Conservation (phyloP, 2,113 vertebrate genomes). For the Gallinago undulata region DNA sequence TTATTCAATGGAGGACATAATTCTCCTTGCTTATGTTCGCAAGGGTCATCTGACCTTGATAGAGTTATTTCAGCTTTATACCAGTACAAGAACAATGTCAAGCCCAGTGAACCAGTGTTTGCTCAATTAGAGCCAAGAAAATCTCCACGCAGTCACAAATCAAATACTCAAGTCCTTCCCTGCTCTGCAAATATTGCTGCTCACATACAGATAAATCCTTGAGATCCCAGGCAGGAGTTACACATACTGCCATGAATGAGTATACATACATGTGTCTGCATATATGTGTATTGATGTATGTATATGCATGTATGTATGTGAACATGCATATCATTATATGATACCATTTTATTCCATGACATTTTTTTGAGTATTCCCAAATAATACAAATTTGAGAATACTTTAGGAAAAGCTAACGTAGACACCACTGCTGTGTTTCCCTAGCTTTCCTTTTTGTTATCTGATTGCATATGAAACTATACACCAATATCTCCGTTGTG, state of each 20-base stretch:
- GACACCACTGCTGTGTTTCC: neutral
- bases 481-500: neutral
- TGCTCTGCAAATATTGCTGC: neutral
- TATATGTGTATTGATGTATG: neutral
- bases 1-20: neutral
- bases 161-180: neutral
- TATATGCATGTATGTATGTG: neutral
- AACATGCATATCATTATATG: neutral
- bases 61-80: conserved; percentile 40
- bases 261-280: neutral
- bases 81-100: conserved; percentile 32
- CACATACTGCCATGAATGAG: no score
- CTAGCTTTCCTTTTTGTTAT: neutral
- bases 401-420: neutral
- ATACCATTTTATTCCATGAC: neutral
- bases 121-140: conserved; percentile 36
- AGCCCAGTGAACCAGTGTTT: conserved; percentile 36
- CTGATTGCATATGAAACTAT: neutral
- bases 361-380: neutral
- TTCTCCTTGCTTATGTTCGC: conserved; percentile 23
- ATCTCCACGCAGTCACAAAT: neutral
- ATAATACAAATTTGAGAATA: neutral
- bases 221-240: neutral
- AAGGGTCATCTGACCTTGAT: conserved; percentile 12
- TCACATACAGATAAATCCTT: neutral